Percentiles rank a stretch among this genome's conserved stretches.
These are phyloP conservation scores for Sipunculus nudus DNA, from an alignment of 2,888 invertebrate genomes.

Conservation along the genomic window DNA sequence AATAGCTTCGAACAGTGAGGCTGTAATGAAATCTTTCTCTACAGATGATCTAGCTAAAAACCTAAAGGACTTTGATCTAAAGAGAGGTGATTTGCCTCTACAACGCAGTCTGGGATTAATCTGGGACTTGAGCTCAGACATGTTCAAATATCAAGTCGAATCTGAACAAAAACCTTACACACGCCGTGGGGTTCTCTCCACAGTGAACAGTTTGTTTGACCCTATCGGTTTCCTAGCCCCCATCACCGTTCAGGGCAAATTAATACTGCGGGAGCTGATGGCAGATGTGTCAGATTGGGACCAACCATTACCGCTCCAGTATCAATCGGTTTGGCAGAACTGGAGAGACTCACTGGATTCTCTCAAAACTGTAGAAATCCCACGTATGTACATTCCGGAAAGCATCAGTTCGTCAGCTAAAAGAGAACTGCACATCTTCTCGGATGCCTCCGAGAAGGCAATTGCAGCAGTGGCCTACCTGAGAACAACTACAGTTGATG, in stretches of 20 bases:
- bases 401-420: too few relatives aligned
- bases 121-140: neutral
- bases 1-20: constrained; percentile 36
- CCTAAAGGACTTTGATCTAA: constrained; percentile 32
- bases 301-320: too few relatives aligned
- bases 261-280: neutral
- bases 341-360: too few relatives aligned
- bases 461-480: too few relatives aligned
- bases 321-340: too few relatives aligned
- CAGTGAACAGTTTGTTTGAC: neutral
- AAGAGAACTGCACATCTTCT: too few relatives aligned
- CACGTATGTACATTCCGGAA: too few relatives aligned
- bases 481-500: too few relatives aligned
- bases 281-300: neutral
- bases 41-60: constrained; percentile 33
- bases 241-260: neutral
- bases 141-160: neutral
- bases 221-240: neutral
- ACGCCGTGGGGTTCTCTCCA: neutral
- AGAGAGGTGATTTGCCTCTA: neutral
- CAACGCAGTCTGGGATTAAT: constrained; percentile 3
- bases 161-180: neutral
- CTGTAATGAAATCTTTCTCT: constrained; percentile 36
- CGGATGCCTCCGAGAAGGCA: too few relatives aligned
- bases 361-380: too few relatives aligned